Conservation (phyloP, 2,888 invertebrate species). For the Eupithecia tripunctaria region DNA sequence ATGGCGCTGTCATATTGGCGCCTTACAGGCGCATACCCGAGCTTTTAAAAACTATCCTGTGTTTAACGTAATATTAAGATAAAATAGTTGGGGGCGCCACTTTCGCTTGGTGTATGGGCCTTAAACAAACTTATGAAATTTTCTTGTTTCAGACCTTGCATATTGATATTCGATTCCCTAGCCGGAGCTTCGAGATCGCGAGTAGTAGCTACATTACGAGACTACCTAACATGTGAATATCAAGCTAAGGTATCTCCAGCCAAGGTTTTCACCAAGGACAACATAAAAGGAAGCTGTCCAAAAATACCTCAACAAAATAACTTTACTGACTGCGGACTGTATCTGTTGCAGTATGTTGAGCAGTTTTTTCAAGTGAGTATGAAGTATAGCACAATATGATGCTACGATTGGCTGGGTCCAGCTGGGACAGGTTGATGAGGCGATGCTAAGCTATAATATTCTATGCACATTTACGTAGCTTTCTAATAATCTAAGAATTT, state of each 20-base stretch:
- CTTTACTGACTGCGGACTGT: slow-evolving; percentile 98
- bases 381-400: not conserved
- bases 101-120: no score
- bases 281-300: slow-evolving; percentile 93
- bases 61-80: no score
- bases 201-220: slow-evolving; percentile 95
- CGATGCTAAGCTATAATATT: not conserved
- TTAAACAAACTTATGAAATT: not conserved
- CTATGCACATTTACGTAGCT: not conserved
- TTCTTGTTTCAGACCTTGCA: slow-evolving; percentile 90
- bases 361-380: slow-evolving; percentile 92
- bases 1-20: no score
- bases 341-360: slow-evolving; percentile 97
- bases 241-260: slow-evolving; percentile 88
- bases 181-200: slow-evolving; percentile 91
- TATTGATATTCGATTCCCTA: slow-evolving; percentile 97
- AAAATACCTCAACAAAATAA: slow-evolving; percentile 99
- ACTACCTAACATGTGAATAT: slow-evolving; percentile 95
- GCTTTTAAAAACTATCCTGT: no score
- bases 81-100: no score
- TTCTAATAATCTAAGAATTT: not conserved
- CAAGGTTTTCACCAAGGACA: slow-evolving; percentile 91
- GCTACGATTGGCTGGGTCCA: not conserved
- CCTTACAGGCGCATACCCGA: no score
- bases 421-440: not conserved